A percentile compares a stretch with the other conserved stretches of the same genome.
Conservation (phyloP, 2,113 vertebrate genomes). For the Boleophthalmus pectinirostris region DNA sequence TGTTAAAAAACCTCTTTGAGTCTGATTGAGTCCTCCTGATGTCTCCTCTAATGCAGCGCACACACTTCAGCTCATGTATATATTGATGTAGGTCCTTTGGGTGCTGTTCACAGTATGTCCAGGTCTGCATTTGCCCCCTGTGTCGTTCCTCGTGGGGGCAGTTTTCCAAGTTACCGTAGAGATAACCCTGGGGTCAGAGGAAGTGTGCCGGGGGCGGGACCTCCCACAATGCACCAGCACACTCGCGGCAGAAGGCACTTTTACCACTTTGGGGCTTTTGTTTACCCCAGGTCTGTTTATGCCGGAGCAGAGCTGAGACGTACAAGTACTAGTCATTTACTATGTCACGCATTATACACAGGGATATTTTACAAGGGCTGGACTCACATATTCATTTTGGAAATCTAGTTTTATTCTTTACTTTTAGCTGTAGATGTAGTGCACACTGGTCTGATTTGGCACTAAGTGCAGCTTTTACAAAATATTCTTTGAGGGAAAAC, state of each 20-base stretch:
- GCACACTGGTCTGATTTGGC: no score
- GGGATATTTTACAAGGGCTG: neutral
- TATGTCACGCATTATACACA: neutral
- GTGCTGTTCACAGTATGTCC: conserved; percentile 16
- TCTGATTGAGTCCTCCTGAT: neutral
- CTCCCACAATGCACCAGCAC: conserved; percentile 54
- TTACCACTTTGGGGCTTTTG: conserved; percentile 42
- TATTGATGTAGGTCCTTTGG: conserved; percentile 5
- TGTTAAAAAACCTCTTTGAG: neutral
- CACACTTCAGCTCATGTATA: neutral
- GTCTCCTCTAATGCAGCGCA: conserved; percentile 9
- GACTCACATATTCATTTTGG: neutral
- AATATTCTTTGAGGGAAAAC: no score
- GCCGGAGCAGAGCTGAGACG: conserved; percentile 13
- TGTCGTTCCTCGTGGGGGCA: conserved; percentile 56
- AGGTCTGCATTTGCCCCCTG: conserved; percentile 60
- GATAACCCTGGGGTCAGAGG: conserved; percentile 75
- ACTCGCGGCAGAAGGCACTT: conserved; percentile 26
- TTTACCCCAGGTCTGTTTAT: conserved; percentile 48
- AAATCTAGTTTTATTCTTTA: neutral
- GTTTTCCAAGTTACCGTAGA: conserved; percentile 65
- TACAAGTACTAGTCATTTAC: conserved; percentile 4
- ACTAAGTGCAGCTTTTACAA: no score
- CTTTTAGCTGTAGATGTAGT: no score
- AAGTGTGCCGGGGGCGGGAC: conserved; percentile 70